Evolutionary conservation across 2,888 invertebrate species (phyloP).

Genomic region (Sarcophaga variegata): DNA sequence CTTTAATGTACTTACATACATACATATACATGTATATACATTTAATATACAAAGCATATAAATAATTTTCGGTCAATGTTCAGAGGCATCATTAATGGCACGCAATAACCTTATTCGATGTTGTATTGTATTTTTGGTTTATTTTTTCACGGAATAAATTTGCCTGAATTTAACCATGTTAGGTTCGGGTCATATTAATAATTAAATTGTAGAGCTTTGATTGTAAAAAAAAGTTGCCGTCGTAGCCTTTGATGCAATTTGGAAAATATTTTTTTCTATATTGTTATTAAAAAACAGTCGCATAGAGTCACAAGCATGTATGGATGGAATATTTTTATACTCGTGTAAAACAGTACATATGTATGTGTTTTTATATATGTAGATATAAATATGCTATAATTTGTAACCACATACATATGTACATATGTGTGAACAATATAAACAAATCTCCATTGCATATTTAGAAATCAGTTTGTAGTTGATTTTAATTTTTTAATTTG

Average conservation of each 20-base stretch:
- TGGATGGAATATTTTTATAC: neutral
- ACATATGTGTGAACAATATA: neutral
- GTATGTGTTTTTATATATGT: neutral
- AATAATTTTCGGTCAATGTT: conserved; percentile 51
- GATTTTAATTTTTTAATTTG: neutral
- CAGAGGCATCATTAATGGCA: conserved; percentile 54
- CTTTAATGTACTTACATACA: neutral
- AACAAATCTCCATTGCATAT: neutral
- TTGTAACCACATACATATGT: conserved; percentile 2
- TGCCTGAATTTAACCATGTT: conserved; percentile 36
- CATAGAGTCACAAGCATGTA: neutral
- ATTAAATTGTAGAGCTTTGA: conserved; percentile 62
- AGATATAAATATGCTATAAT: neutral
- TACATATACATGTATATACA: neutral
- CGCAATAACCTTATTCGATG: conserved; percentile 47
- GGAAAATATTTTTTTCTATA: neutral
- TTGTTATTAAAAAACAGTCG: neutral
- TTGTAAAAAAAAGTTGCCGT: conserved; percentile 23
- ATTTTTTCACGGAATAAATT: conserved; percentile 5
- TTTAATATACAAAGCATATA: conserved; percentile 6
- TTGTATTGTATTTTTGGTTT: conserved; percentile 17
- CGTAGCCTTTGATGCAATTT: conserved; percentile 27
- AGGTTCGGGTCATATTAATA: conserved; percentile 60
- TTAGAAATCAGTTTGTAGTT: neutral
- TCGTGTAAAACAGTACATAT: neutral